Evolutionary conservation across 2,113 vertebrate species (phyloP), one percentile per base, ranked within the genome.

Genomic region (Vulpes ferrilata): DNA sequence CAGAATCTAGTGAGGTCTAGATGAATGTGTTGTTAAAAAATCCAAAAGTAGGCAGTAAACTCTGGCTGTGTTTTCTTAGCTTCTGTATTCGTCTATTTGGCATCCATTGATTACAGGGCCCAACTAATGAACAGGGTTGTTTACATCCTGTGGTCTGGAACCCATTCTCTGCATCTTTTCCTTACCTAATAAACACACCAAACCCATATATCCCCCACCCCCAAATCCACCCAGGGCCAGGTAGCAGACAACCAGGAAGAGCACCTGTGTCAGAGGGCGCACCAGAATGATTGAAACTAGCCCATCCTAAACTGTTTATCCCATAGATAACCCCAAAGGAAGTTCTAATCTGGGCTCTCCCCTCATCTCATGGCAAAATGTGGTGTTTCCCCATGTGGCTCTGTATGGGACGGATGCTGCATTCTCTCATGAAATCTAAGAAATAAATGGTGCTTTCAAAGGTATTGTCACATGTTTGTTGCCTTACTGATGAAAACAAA

Each of bases 211-310:
- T 23, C 16, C 5, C 25, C 7, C 43, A 16, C 9, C 12, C 78
- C 19, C 64, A 43, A 30, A 15, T 38, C 38, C 23, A 78, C 57
- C 10, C 69, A n/a, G 23, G 20, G 17, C 57, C 69, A 62, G 10
- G 16, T 62, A 15, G 6, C 11, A 71, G 20, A 60, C 1, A 67
- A 4, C 43, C 53, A 17, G 35, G 38, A 65, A n/a, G 5, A 74
- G 32, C 11, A 9, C 4, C 0, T 1, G 2, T 35, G 57, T 7
- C 32, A n/a, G 6, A 55, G 35, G 30, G 0, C 4, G 25, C 69
- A n/a, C 10, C 2, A 38, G 57, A 86, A 62, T 48, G 90, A 43
- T 17, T 78, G 32, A 5, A 62, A 60, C 17, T 48, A 22, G 5
- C 12, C 16, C 17, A 11, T 43, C 7, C 10, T 17, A 19, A 88